Base-by-base conservation (phyloP, 2,113 vertebrate species). In the Dendrocopos noguchii region DNA sequence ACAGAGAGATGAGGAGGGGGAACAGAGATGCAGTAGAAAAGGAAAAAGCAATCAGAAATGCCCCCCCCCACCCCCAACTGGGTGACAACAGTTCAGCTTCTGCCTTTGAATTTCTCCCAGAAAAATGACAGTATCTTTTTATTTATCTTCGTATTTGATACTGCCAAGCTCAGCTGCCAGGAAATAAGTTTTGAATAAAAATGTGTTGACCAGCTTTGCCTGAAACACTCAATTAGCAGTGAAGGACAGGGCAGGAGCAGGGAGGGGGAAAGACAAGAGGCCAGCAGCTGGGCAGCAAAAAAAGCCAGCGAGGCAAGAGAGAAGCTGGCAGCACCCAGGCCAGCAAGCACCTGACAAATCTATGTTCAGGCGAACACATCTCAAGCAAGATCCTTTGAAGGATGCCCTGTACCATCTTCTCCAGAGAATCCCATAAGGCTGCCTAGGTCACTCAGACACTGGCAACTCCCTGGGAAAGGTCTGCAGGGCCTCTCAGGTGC, bases 151-250 rank as follows among this genome's bases (percentile, higher is more conserved):
- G 85, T 39, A 22, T 84, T 87, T 91, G 75, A 79, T 63, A 64
- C 52, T 82, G 75, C 91, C 77, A 89, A 94, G 70, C 34, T 70
- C 6, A 3, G 8, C 65, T 83, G 72, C 73, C 82, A 80, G 80
- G 33, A 80, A 95, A 75, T 80, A 84, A 86, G 47, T 90, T 90
- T 67, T 89, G 75, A 95, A 93, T 84, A 82, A 76, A 92, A 93
- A 74, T 71, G 53, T 83, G 93, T 93, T 95, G 91, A 87, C 64
- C 78, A 57, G 56, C 72, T 91, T 87, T 93, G 63, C 75, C 56
- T 80, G 75, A 87, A 94, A 92, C 66, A 80, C 42, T 90, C 44
- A 39, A 75, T 83, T 82, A 91, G 31, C 29, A 53, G 27, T 39
- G 78, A 79, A 87, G n/a, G 67, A 33, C 61, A 76, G 67, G 78